phyloP scores from a whole-genome alignment of 2,113 vertebrate genomes.

The Dicentrarchus labrax region DNA sequence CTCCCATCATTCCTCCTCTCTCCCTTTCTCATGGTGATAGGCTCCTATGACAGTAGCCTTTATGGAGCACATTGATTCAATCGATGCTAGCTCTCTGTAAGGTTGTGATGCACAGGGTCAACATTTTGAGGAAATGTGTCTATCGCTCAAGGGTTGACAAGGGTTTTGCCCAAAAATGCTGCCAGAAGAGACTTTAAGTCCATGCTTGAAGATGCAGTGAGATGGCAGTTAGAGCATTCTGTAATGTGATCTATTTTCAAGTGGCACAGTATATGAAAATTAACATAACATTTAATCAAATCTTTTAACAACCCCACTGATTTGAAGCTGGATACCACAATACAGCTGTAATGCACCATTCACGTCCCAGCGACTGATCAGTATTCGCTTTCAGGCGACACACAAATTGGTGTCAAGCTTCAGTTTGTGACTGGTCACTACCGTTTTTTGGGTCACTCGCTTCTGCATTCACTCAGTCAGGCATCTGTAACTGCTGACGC shows the following conservation, averaged over 20 bases:
- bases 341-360: background rate
- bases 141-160: background rate
- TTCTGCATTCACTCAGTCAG: too few species aligned
- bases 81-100: slow-evolving; percentile 18
- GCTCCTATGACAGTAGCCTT: slow-evolving; percentile 38
- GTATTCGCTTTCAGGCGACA: too few species aligned
- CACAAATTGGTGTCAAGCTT: too few species aligned
- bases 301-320: background rate
- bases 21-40: slow-evolving; percentile 31
- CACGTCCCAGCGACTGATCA: background rate
- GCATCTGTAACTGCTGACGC: too few species aligned
- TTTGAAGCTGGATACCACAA: background rate
- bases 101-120: slow-evolving; percentile 17
- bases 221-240: background rate
- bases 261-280: background rate
- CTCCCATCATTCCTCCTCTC: slow-evolving; percentile 28
- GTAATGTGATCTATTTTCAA: background rate
- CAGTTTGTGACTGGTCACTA: too few species aligned
- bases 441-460: too few species aligned
- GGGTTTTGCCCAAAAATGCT: background rate
- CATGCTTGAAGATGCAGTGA: background rate
- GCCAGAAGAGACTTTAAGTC: background rate
- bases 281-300: background rate
- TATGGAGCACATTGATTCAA: slow-evolving; percentile 31
- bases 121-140: background rate